Evolutionary conservation across 2,797 vertebrate genomes (phyloP).

Genomic region (Arnoldichthys spilopterus): DNA sequence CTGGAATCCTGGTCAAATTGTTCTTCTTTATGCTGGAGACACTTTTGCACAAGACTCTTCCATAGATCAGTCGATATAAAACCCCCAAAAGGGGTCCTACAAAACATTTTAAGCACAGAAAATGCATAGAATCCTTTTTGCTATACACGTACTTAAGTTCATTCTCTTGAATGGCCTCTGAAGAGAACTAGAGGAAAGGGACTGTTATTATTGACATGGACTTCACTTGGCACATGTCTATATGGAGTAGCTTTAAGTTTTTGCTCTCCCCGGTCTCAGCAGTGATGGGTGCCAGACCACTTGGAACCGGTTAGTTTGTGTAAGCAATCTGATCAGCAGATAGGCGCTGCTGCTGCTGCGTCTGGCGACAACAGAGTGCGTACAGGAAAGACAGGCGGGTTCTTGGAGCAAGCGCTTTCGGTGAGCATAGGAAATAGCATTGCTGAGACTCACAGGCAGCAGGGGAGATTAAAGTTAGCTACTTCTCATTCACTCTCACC

Average conservation of each 20-base stretch:
- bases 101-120: too few relatives aligned
- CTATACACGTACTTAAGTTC: too few relatives aligned
- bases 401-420: constrained; percentile 34
- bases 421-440: constrained; percentile 47
- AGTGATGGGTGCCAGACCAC: background rate
- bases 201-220: background rate
- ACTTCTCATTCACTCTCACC: constrained; percentile 38
- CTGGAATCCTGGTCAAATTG: too few relatives aligned
- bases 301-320: constrained; percentile 2
- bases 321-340: constrained; percentile 6
- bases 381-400: constrained; percentile 39
- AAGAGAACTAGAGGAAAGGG: background rate
- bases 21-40: too few relatives aligned
- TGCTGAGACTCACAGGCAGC: constrained; percentile 39
- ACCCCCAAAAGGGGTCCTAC: too few relatives aligned
- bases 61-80: too few relatives aligned
- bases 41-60: too few relatives aligned
- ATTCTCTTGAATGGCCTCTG: background rate
- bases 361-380: constrained; percentile 6
- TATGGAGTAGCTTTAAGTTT: background rate
- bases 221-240: background rate
- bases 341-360: background rate
- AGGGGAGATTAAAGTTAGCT: constrained; percentile 11
- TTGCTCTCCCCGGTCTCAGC: background rate
- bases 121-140: too few relatives aligned